Conservation (phyloP, 2,888 invertebrate genomes). For the Drosophila atripex region DNA sequence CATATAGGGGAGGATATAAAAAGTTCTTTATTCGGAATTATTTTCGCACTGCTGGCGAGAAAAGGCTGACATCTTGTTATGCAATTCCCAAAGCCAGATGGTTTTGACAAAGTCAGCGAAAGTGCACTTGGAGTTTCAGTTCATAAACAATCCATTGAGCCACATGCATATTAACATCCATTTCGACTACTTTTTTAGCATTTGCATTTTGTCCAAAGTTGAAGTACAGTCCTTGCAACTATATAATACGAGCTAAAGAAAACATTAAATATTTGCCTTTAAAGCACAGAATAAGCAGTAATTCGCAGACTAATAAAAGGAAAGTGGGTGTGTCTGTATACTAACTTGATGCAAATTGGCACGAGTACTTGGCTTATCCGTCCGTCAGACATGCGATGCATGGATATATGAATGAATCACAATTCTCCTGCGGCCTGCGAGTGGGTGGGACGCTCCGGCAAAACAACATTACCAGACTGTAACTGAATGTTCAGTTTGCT, state of each 20-base stretch:
- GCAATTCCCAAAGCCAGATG: slow-evolving; percentile 16
- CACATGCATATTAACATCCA: neutral
- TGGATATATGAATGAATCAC: neutral
- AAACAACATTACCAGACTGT: slow-evolving; percentile 12
- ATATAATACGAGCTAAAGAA: neutral
- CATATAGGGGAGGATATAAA: slow-evolving; percentile 3
- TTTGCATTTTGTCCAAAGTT: no score
- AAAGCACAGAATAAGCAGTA: slow-evolving; percentile 51
- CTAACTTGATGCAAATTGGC: slow-evolving; percentile 50
- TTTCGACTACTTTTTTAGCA: neutral
- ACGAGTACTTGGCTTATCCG: slow-evolving; percentile 1
- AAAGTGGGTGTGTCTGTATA: slow-evolving; percentile 1
- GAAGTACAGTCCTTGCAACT: no score
- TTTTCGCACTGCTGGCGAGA: slow-evolving; percentile 15
- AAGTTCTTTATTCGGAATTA: slow-evolving; percentile 26
- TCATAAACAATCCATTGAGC: neutral
- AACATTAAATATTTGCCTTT: slow-evolving; percentile 16
- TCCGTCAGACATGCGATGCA: slow-evolving; percentile 9
- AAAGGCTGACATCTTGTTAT: slow-evolving; percentile 28
- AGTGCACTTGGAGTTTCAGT: slow-evolving; percentile 4
- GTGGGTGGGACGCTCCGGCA: slow-evolving; percentile 11
- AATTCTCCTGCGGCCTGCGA: neutral
- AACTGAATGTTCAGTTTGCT: slow-evolving; percentile 24
- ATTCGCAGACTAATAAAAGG: slow-evolving; percentile 18
- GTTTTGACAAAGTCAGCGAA: slow-evolving; percentile 10